Percentiles rank a stretch among this genome's conserved stretches.
Conservation (phyloP, 2,797 vertebrate species). For the Sebastes nivosus region DNA sequence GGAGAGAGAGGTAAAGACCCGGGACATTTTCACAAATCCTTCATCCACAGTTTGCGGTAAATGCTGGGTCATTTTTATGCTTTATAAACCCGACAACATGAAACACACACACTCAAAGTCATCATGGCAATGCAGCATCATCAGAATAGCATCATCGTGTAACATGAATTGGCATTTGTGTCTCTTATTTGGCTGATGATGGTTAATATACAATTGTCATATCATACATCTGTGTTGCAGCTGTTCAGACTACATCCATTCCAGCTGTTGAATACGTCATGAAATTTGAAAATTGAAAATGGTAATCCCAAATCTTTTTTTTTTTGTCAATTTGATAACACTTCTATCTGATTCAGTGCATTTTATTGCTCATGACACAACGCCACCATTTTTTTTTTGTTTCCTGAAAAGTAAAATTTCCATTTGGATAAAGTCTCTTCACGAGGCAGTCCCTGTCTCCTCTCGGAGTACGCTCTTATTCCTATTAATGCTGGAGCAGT, state of each 20-base stretch:
- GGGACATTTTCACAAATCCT: conserved; percentile 35
- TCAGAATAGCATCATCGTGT: conserved; percentile 67
- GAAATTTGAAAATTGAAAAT: conserved; percentile 30
- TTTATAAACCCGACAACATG: conserved; percentile 10
- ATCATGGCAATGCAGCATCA: conserved; percentile 53
- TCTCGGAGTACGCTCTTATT: conserved; percentile 22
- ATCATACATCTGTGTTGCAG: conserved; percentile 41
- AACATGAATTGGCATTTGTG: conserved; percentile 50
- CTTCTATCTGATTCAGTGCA: conserved; percentile 49
- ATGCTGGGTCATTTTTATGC: conserved; percentile 18
- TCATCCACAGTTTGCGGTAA: conserved; percentile 50
- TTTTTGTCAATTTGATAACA: conserved; percentile 33
- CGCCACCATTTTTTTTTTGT: conserved; percentile 16
- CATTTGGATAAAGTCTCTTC: conserved; percentile 49
- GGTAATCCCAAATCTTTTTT: conserved; percentile 17
- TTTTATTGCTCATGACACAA: conserved; percentile 73
- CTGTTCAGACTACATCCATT: conserved; percentile 33
- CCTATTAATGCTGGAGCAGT: conserved; percentile 45
- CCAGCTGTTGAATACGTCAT: conserved; percentile 33
- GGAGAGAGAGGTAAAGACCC: conserved; percentile 46
- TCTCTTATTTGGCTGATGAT: conserved; percentile 32
- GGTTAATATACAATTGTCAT: conserved; percentile 41
- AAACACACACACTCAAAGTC: conserved; percentile 23
- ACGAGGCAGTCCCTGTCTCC: conserved; percentile 28
- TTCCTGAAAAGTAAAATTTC: conserved; percentile 63